Evolutionary conservation across 2,888 invertebrate species (phyloP), one percentile per base, ranked within the genome.

Genomic region (Dione juno): DNA sequence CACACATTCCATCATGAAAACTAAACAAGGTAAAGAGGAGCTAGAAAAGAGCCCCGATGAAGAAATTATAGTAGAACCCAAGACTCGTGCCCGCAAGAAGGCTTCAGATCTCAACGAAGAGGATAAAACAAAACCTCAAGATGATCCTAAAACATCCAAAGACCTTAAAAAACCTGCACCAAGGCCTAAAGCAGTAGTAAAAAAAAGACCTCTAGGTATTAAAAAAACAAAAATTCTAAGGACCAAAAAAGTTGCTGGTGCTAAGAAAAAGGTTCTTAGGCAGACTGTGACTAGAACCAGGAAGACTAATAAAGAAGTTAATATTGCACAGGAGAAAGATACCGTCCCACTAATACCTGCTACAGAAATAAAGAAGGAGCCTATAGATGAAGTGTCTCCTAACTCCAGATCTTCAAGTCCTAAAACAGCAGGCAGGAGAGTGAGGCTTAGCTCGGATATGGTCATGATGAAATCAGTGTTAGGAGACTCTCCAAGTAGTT

Each of bases 1-100:
- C 86, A 85, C 82, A 91, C 89, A 93, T 92, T 92, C 91, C 92
- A 93, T 86, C 88, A 93, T 93, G 93, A 93, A 93, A 89, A 92
- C 93, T 78, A 93, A 93, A 83, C 92, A 93, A 81, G 77, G 79
- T 70, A 93, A 92, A 81, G 92, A 92, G 73, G 93, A 92, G 77
- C 81, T 84, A 72, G 92, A 92, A 73, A 91, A 90, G 84, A 86
- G 86, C 80, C 83, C 86, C 6, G 93, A 93, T 87, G 93, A 93
- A 69, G 92, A 92, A 67, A 80, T 84, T 19, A 77, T 88, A 53
- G 81, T 88, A 76, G 93, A 93, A 82, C 93, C 92, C 50, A 93
- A 93, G 79, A 93, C 93, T 57, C 84, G 93, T 77, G 92, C 91
- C 78, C 88, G 93, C 66, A 93, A 93, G 79, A 93, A 92, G 81